Evolutionary conservation across 1,140 invertebrate genomes (phyloP), one percentile per base, ranked within the genome.

Genomic region (Elysia chlorotica): DNA sequence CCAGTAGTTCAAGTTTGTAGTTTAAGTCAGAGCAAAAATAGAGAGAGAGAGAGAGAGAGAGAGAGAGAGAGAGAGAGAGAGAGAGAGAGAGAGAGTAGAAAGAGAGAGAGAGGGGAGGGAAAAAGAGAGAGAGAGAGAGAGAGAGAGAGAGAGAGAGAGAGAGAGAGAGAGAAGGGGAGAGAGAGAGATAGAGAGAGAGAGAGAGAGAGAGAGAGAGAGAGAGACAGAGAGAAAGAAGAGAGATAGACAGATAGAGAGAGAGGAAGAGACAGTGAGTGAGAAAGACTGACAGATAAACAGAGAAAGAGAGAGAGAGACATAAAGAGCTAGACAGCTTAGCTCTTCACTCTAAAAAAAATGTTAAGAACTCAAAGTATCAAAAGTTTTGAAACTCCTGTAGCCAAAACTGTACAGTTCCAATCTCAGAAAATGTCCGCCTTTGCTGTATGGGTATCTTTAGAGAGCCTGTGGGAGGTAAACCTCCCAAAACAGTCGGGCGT

Each of bases 301-400:
- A 63, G 61, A 63, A 33, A 63, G 6, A 31, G 61, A 63, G 30
- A 63, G 61, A 30, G 61, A 63, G 61, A 30, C 6, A 30, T 10
- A 30, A 14, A 30, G 28, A 63, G 6, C 5, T 25, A 31, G 61
- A 30, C 14, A 59, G 10, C n/a, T n/a, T n/a, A n/a, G n/a, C n/a
- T n/a, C n/a, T n/a, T n/a, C n/a, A n/a, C n/a, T n/a, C n/a, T n/a
- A n/a, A n/a, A n/a, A n/a, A n/a, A n/a, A n/a, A n/a, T n/a, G n/a
- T n/a, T n/a, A n/a, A n/a, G 28, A 6, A 59, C 14, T 21, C 14
- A 59, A 6, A 59, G 10, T 21, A 17, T 21, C 14, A 59, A 6
- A 59, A 6, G 28, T 6, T 17, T 59, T 14, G 10, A 48, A 48
- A 48, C 41, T n/a, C 41, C 41, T n/a, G 41, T 10, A 14, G 41